A percentile compares a stretch with the other conserved stretches of the same genome.
These are phyloP conservation scores for Festucalex cinctus DNA, from an alignment of 2,113 vertebrate species.

Conservation along the genomic window DNA sequence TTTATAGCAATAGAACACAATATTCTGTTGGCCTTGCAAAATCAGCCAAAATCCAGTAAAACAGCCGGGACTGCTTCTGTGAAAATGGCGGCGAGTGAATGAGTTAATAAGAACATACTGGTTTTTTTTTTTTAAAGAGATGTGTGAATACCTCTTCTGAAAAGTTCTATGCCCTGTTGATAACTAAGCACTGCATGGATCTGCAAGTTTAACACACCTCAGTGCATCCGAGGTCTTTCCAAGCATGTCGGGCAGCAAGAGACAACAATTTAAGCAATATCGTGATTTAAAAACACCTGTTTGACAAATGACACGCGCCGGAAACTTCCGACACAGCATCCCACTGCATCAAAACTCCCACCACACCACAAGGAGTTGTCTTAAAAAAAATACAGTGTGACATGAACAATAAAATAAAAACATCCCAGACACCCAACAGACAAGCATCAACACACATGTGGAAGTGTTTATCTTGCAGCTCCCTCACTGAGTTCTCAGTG, in stretches of 20 bases:
- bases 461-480: conserved; percentile 62
- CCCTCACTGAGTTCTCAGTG: conserved; percentile 36
- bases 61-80: no score
- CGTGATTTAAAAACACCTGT: conserved; percentile 22
- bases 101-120: no score
- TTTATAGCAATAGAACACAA: no score
- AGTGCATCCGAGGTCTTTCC: conserved; percentile 11
- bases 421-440: conserved; percentile 14
- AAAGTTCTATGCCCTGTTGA: conserved; percentile 52
- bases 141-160: no score
- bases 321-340: conserved; percentile 11
- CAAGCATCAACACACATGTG: conserved; percentile 54
- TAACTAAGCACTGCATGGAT: conserved; percentile 62
- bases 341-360: conserved; percentile 17
- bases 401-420: conserved; percentile 50
- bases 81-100: no score
- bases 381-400: conserved; percentile 37
- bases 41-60: no score
- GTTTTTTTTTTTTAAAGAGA: no score
- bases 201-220: conserved; percentile 54
- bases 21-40: no score
- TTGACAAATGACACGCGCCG: conserved; percentile 13
- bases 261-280: neutral
- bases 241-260: neutral
- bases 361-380: conserved; percentile 39